Percentiles rank a stretch among this genome's conserved stretches.
phyloP scores from a whole-genome alignment of 1,140 invertebrate genomes.

The Xylocopa sonorina region DNA sequence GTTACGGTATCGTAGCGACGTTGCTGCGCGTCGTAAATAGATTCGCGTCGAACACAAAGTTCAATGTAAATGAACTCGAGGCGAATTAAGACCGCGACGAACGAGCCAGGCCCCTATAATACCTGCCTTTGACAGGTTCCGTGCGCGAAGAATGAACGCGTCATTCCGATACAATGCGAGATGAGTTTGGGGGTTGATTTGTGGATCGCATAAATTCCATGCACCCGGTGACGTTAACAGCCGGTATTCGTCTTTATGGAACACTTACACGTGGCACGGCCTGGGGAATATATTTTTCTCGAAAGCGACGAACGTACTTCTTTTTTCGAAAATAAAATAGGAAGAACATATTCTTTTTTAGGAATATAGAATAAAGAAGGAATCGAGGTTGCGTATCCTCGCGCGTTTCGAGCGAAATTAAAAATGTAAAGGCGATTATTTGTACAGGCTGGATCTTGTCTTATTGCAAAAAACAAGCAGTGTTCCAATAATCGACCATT shows the following conservation, averaged over 20 bases:
- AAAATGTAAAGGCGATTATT: no score
- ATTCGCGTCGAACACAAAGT: slow-evolving; percentile 41
- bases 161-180: background rate
- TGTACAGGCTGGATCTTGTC: no score
- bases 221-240: background rate
- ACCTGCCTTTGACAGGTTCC: no score
- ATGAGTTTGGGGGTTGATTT: background rate
- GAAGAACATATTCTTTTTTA: no score
- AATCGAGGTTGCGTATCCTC: no score
- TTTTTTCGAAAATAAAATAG: no score
- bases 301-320: no score
- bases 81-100: slow-evolving; percentile 4
- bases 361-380: no score
- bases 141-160: background rate
- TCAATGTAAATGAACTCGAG: slow-evolving; percentile 44
- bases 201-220: background rate
- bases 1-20: slow-evolving; percentile 7
- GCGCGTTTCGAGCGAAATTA: no score
- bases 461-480: no score
- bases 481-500: no score
- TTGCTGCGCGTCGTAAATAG: slow-evolving; percentile 29
- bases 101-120: background rate
- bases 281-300: background rate
- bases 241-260: background rate
- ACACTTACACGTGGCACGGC: no score